Conservation (phyloP, 2,797 vertebrate genomes). For the Myripristis jacobus region DNA sequence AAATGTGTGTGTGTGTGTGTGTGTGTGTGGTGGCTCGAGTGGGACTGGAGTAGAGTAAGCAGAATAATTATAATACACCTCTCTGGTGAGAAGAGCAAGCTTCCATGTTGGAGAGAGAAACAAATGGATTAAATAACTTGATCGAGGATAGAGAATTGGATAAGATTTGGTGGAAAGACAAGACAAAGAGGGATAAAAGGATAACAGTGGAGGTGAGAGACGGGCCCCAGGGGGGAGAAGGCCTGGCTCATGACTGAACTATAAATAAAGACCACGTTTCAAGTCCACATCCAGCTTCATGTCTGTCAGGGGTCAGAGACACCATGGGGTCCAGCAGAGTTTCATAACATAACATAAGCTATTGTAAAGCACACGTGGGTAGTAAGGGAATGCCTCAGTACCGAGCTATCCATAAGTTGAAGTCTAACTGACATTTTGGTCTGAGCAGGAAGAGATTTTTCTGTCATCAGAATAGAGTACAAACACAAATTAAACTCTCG, state of each 20-base stretch:
- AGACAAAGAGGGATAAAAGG: constrained; percentile 53
- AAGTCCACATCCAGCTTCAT: constrained; percentile 45
- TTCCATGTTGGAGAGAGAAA: constrained; percentile 51
- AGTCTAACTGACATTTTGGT: constrained; percentile 18
- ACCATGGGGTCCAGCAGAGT: constrained; percentile 19
- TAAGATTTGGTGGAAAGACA: constrained; percentile 44
- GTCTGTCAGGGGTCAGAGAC: constrained; percentile 25
- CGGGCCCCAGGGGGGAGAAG: constrained; percentile 45
- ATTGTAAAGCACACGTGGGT: background rate
- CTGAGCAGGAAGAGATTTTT: background rate
- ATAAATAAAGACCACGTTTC: constrained; percentile 47
- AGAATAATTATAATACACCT: constrained; percentile 63
- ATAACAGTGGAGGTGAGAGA: constrained; percentile 54
- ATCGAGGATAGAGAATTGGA: constrained; percentile 45
- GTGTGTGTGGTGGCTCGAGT: constrained; percentile 37
- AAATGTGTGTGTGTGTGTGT: constrained; percentile 14
- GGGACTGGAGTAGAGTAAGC: constrained; percentile 44
- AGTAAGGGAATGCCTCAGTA: background rate
- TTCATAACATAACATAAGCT: constrained; percentile 1
- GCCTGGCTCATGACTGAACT: constrained; percentile 53
- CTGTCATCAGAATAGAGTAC: background rate
- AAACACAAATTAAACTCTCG: constrained; percentile 8
- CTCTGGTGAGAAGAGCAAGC: constrained; percentile 63
- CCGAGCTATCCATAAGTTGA: background rate
- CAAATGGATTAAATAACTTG: constrained; percentile 52